Conservation (phyloP, 1,140 invertebrate species). For the Temnothorax nylanderi region DNA sequence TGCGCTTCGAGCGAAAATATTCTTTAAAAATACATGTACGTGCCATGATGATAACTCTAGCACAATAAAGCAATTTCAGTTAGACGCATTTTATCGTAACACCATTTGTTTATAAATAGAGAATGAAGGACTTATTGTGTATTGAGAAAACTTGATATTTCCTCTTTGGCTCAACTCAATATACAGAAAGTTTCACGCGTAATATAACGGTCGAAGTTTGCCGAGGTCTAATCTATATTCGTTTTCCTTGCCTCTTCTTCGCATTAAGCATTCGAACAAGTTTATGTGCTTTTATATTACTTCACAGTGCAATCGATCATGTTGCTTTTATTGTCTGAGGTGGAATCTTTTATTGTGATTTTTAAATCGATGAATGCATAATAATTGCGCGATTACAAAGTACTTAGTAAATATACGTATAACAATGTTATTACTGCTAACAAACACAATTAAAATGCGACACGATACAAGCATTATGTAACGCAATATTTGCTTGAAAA, state of each 20-base stretch:
- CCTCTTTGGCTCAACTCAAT: neutral
- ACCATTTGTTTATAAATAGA: neutral
- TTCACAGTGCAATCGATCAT: neutral
- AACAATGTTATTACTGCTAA: neutral
- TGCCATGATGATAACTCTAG: no score
- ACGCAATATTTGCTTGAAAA: neutral
- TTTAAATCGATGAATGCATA: neutral
- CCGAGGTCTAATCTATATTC: neutral
- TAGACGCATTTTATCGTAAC: neutral
- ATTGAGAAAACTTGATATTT: conserved; percentile 1
- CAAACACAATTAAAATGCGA: neutral
- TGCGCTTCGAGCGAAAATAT: no score
- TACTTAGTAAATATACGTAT: neutral
- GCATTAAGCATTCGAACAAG: neutral
- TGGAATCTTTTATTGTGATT: neutral
- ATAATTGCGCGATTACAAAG: neutral
- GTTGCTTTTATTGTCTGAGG: neutral
- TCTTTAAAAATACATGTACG: no score
- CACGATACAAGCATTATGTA: neutral
- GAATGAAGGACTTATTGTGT: neutral
- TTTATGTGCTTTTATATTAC: neutral
- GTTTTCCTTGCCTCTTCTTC: neutral
- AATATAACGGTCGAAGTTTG: neutral
- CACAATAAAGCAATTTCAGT: no score
- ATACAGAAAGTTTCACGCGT: neutral